Evolutionary conservation across 2,888 invertebrate genomes (phyloP), one percentile per base, ranked within the genome.

Genomic region (Willowsia nigromaculata): DNA sequence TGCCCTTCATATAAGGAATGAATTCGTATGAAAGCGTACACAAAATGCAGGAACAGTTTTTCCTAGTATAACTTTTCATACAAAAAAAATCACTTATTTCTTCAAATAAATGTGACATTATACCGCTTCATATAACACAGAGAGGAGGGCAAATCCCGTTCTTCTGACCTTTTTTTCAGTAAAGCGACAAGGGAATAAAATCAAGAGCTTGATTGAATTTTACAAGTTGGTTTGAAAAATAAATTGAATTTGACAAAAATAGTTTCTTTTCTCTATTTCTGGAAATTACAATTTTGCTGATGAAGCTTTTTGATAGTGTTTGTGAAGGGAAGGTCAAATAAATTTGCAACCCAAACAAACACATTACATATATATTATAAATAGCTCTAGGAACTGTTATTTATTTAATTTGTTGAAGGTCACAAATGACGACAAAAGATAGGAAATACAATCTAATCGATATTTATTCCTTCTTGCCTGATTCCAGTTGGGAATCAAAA

Each of bases 131-230:
- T 68, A 68, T 15, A 68, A 40, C 37, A 68, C 68, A 68, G n/a
- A n/a, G n/a, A n/a, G n/a, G n/a, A n/a, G 18, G 30, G 37, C 1
- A 68, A 68, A 71, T 71, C 43, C 71, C 43, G 71, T 71, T 71
- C 25, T 68, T 9, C 25, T 71, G 43, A 71, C 71, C 71, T 71
- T 40, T 43, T 37, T 22, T 18, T 3, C 3, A 22, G 22, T 11
- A 22, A 22, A 47, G 18, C 18, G n/a, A n/a, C n/a, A n/a, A 53
- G 7, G 2, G 4, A 18, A 15, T 53, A 53, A 25, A 22, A 1
- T n/a, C 6, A 25, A 43, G 33, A 71, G 25, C 25, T 25, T 43
- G 22, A 71, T 25, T 43, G 71, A 71, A 43, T 71, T 43, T 71
- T 71, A 43, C 25, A 22, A 40, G 11, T 22, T 25, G 27, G 43